A percentile compares a stretch with the other conserved stretches of the same genome.
These are phyloP conservation scores for Agonopterix heracliana DNA, from an alignment of 2,888 invertebrate genomes.

Conservation along the genomic window DNA sequence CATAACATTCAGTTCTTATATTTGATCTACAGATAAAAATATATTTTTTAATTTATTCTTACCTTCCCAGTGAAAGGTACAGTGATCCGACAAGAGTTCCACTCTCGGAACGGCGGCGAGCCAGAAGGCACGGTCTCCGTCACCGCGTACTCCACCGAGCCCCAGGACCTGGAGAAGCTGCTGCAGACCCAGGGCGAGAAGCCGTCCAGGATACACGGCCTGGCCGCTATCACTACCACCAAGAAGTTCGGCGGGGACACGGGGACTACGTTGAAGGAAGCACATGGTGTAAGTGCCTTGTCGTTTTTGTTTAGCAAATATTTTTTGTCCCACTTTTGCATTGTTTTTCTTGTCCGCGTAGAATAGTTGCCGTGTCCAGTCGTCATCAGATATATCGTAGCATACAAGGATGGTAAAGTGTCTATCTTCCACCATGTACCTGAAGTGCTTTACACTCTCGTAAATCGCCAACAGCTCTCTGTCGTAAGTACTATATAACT, in stretches of 20 bases:
- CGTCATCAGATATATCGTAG: too few species aligned
- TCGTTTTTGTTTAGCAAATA: neutral
- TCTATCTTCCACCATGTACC: too few species aligned
- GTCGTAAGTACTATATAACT: too few species aligned
- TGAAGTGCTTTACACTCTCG: too few species aligned
- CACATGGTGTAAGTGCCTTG: slow-evolving; percentile 44
- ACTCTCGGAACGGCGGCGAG: slow-evolving; percentile 81
- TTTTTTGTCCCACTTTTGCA: too few species aligned
- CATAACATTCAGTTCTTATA: too few species aligned
- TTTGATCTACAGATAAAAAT: too few species aligned
- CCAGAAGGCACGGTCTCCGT: slow-evolving; percentile 82
- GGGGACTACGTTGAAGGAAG: slow-evolving; percentile 49
- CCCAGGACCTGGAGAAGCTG: slow-evolving; percentile 69
- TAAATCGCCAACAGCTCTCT: too few species aligned
- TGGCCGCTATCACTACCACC: slow-evolving; percentile 67
- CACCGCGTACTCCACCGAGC: slow-evolving; percentile 82
- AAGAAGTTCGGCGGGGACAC: slow-evolving; percentile 63
- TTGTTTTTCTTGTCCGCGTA: too few species aligned
- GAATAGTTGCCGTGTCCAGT: too few species aligned
- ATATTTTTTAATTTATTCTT: too few species aligned
- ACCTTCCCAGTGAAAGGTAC: slow-evolving; percentile 80
- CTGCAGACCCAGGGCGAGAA: slow-evolving; percentile 51
- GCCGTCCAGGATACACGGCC: slow-evolving; percentile 59
- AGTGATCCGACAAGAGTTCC: slow-evolving; percentile 80
- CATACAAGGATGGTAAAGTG: too few species aligned